Evolutionary conservation across 2,113 vertebrate species (phyloP).

Genomic region (Hydrochoerus hydrochaeris): DNA sequence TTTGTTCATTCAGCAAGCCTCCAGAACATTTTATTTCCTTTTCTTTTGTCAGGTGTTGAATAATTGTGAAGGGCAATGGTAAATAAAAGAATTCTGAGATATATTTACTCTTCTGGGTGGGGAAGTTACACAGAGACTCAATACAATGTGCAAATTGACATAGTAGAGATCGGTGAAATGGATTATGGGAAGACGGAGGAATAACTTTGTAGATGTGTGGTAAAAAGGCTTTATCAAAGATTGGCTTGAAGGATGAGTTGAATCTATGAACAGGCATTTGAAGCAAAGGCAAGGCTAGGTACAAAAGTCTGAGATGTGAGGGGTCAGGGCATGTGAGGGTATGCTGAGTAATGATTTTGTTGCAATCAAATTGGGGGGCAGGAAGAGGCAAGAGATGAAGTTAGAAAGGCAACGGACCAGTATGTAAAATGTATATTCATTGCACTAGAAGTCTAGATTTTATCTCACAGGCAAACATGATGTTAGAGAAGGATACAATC

Average conservation of each 20-base stretch:
- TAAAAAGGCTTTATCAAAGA: neutral
- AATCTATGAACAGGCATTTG: neutral
- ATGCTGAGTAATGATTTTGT: neutral
- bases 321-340: accelerated
- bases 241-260: neutral
- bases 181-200: neutral
- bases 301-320: neutral
- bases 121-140: neutral
- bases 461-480: slow-evolving; percentile 24
- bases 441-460: neutral
- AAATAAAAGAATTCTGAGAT: slow-evolving; percentile 20
- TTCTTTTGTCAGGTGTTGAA: neutral
- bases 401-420: neutral
- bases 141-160: neutral
- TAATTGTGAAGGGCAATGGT: neutral
- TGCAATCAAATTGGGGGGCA: neutral
- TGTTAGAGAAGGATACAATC: neutral
- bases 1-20: neutral
- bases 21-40: neutral
- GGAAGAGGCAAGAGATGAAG: neutral
- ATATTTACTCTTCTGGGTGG: neutral
- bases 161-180: neutral
- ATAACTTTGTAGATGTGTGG: neutral
- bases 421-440: neutral
- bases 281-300: neutral